Percentiles rank a stretch among this genome's conserved stretches.
Evolutionary conservation across 2,888 invertebrate species (phyloP).

Genomic region (Nephrotoma flavescens): DNA sequence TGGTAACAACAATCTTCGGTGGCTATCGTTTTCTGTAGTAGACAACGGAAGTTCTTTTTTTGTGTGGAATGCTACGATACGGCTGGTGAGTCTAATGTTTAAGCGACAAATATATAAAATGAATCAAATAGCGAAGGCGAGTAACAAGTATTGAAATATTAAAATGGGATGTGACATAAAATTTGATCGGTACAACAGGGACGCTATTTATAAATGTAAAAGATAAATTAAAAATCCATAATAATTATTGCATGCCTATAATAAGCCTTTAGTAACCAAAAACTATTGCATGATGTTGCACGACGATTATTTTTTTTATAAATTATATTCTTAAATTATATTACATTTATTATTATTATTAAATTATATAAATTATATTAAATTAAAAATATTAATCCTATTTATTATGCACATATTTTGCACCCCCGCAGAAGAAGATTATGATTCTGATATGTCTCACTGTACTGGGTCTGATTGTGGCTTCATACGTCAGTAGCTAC

Average conservation of each 20-base stretch:
- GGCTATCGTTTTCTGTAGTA: too few species aligned
- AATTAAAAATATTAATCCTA: neutral
- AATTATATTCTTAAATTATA: neutral
- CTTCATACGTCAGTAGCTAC: slow-evolving; percentile 49
- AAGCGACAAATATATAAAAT: too few species aligned
- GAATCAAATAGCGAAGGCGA: too few species aligned
- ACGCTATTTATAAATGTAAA: neutral
- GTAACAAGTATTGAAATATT: too few species aligned
- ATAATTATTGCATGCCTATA: neutral
- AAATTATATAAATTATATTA: neutral
- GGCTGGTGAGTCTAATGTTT: too few species aligned
- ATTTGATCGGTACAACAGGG: too few species aligned
- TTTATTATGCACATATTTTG: neutral
- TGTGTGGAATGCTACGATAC: too few species aligned
- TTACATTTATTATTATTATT: neutral
- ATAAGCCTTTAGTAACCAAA: neutral
- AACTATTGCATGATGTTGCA: neutral
- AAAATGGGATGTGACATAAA: too few species aligned
- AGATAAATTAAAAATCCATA: neutral
- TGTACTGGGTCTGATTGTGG: slow-evolving; percentile 66
- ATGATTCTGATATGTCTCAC: slow-evolving; percentile 83
- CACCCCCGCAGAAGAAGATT: slow-evolving; percentile 66
- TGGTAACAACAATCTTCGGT: too few species aligned
- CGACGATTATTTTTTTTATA: neutral
- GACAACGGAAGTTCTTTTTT: too few species aligned